Base-by-base conservation (phyloP, 1,140 invertebrate genomes). In the Drosophila subobscura region DNA sequence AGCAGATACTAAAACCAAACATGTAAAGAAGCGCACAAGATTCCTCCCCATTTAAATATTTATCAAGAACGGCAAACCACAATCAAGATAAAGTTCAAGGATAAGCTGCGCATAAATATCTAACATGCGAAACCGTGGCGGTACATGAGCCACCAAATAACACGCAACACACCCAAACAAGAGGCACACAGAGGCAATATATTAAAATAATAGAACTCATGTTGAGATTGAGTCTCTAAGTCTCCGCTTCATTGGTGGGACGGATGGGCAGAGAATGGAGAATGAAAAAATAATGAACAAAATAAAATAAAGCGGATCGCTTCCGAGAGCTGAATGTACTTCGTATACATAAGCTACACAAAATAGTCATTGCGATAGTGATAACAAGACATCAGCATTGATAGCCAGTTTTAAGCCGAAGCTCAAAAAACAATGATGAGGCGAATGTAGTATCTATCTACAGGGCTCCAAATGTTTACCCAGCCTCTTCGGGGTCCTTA, bases 71-170 rank as follows among this genome's bases (percentile, higher is more conserved):
- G 71, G 47, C 70, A 61, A 20, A 0, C 16, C n/a, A n/a, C 68
- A 83, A 78, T 89, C 78, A 88, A 88, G 75, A 88, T 88, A 83
- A 88, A 86, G 78, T 86, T 86, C 77, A 88, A 75, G 83, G 83
- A 88, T 86, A 88, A 86, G 81, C 74, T 75, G 78, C 75, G 81
- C 74, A 88, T 79, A 78, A 83, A 86, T n/a, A n/a, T n/a, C n/a
- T n/a, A n/a, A n/a, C n/a, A n/a, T n/a, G n/a, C n/a, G n/a, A n/a
- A n/a, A n/a, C n/a, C n/a, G n/a, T n/a, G 72, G 61, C 66, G 56
- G 72, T 56, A 55, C 60, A 74, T 29, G 65, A 50, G 61, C 42
- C 14, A 22, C 7, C 27, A 46, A 47, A 5, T 51, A n/a, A 46
- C 6, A 76, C 49, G 61, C 52, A 29, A 68, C 57, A 53, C 63